Conservation (phyloP, 2,113 vertebrate species). For the Chionis minor region DNA sequence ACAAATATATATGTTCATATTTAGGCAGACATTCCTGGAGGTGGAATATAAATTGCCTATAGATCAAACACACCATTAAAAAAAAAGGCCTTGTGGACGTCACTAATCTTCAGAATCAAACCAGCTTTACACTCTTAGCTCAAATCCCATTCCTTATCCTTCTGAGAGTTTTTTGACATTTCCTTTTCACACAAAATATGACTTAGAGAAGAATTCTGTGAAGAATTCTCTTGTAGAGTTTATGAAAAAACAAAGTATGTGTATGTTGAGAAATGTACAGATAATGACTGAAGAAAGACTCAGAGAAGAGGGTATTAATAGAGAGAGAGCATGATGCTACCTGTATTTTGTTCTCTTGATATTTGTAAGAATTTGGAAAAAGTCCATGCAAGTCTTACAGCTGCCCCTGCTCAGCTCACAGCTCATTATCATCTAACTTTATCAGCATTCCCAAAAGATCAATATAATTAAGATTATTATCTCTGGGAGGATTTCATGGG, state of each 20-base stretch:
- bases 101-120: neutral
- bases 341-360: neutral
- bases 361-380: neutral
- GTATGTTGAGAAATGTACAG: neutral
- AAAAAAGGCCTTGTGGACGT: neutral
- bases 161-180: neutral
- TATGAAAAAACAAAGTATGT: neutral
- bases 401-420: conserved; percentile 14
- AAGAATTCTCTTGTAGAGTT: neutral
- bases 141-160: neutral
- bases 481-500: neutral
- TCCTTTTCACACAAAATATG: neutral
- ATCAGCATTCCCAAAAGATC: conserved; percentile 27
- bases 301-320: neutral
- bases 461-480: conserved; percentile 40
- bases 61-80: neutral
- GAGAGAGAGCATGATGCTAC: neutral
- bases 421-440: conserved; percentile 10
- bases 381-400: neutral
- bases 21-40: neutral
- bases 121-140: neutral
- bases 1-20: neutral
- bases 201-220: neutral
- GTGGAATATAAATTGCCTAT: neutral
- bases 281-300: neutral